A percentile compares a stretch with the other conserved stretches of the same genome.
Conservation (phyloP, 2,888 invertebrate species). For the Caenorhabditis imperialis region DNA sequence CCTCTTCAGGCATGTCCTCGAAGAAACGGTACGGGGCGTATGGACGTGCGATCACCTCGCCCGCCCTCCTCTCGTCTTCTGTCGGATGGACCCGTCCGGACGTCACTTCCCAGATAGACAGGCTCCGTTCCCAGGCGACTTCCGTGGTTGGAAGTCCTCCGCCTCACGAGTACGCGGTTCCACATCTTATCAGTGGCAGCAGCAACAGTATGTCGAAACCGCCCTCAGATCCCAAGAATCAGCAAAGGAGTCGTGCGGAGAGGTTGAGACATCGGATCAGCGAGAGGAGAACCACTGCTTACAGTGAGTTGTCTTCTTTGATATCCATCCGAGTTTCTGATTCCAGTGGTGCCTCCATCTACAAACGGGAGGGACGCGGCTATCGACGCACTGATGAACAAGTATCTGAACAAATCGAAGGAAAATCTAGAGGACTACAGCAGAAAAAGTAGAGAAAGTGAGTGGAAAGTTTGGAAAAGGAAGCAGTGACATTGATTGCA, state of each 20-base stretch:
- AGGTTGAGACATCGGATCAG: conserved; percentile 50
- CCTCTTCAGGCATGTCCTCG: conserved; percentile 46
- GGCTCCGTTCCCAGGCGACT: conserved; percentile 32
- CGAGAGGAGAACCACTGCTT: conserved; percentile 47
- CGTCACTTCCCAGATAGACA: conserved; percentile 35
- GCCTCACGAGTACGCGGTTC: conserved; percentile 51
- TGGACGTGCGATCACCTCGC: conserved; percentile 62
- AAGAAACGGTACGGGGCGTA: conserved; percentile 54
- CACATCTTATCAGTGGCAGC: conserved; percentile 11
- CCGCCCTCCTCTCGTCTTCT: conserved; percentile 56
- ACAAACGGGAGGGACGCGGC: conserved; percentile 20
- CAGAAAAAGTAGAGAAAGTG: conserved; percentile 48
- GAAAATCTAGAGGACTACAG: conserved; percentile 41
- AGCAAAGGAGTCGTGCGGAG: conserved; percentile 48
- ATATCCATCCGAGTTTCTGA: too few species aligned
- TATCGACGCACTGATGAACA: conserved; percentile 53
- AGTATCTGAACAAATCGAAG: conserved; percentile 51
- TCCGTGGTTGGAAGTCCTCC: conserved; percentile 24
- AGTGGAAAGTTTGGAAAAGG: neutral
- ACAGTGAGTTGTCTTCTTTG: conserved; percentile 22
- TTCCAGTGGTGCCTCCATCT: conserved; percentile 50
- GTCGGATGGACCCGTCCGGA: conserved; percentile 59
- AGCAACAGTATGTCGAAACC: conserved; percentile 31
- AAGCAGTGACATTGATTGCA: too few species aligned
- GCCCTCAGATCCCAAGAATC: conserved; percentile 44